Evolutionary conservation across 1,140 invertebrate genomes (phyloP), one percentile per base, ranked within the genome.

Genomic region (Drosophila sp.): DNA sequence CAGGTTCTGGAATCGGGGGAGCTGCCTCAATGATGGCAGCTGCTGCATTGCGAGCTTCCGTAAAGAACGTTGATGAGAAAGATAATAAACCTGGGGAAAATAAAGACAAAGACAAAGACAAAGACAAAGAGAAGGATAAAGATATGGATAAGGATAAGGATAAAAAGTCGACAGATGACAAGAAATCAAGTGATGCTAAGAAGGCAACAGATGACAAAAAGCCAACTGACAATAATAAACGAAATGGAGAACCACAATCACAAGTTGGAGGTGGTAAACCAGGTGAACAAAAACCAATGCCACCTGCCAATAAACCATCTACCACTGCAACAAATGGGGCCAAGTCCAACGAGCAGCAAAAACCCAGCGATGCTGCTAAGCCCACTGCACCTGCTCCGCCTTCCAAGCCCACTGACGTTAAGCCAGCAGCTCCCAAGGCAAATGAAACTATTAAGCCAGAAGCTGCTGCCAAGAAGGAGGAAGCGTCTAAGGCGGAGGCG

Each of bases 321-420:
- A 43, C 64, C 5, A 46, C 64, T 9, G 54, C 74, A 7, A 45
- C 18, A 14, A 72, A 43, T 46, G 59, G 54, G 14, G 56, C 48
- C 5, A 69, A 74, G 21, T 38, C 75, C 7, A 51, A 3, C 16
- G 51, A 69, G 9, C 14, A 63, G 11, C 48, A 45, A 9, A 90
- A 90, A 11, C 45, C 78, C 0, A 41, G 32, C 14, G 81, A 92
- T 53, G 75, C 67, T 18, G 66, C 57, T 18, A 89, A 78, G 36
- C 72, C 76, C n/a, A 69, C 71, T 65, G 79, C 84, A 78, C 93
- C 78, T 57, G 91, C 78, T 59, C 91, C 83, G 56, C 91, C 81
- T 32, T 61, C 61, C 5, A 89, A 90, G 45, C 80, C 90, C 0
- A 63, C 59, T n/a, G 90, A 81, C 56, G 76, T 65, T 9, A 91